Conservation (phyloP, 2,888 invertebrate species). For the Drosophila colorata region DNA sequence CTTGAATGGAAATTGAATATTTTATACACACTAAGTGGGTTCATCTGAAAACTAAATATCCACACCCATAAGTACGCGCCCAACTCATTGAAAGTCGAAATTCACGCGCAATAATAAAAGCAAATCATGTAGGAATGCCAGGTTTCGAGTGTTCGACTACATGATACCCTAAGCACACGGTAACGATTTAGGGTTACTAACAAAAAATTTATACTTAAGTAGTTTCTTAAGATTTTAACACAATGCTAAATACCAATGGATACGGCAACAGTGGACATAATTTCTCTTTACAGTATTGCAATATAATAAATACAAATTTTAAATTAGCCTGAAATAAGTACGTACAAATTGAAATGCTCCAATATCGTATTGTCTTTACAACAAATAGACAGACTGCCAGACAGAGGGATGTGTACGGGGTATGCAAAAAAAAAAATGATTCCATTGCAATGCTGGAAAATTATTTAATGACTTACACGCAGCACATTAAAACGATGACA, state of each 20-base stretch:
- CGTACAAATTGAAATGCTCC: no score
- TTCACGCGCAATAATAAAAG: not conserved
- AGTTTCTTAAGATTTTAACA: no score
- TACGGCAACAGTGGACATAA: no score
- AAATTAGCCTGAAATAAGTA: no score
- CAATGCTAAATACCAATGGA: no score
- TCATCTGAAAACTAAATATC: not conserved
- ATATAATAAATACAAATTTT: no score
- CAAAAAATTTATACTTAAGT: no score
- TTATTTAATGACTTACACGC: slow-evolving; percentile 43
- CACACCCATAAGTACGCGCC: slow-evolving; percentile 28
- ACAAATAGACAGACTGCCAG: no score
- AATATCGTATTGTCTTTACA: no score
- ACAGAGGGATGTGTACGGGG: slow-evolving; percentile 12
- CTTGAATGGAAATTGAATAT: slow-evolving; percentile 7
- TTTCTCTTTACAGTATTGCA: no score
- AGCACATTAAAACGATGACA: slow-evolving; percentile 35
- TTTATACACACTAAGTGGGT: not conserved
- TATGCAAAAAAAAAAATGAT: slow-evolving; percentile 12
- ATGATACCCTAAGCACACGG: not conserved
- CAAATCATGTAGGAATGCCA: not conserved
- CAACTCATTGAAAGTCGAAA: slow-evolving; percentile 5
- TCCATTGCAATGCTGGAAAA: slow-evolving; percentile 23
- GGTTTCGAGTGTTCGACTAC: not conserved
- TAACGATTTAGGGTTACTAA: no score